These are phyloP conservation scores for Mycalesis mineus DNA, from an alignment of 2,888 invertebrate genomes.

Conservation along the genomic window DNA sequence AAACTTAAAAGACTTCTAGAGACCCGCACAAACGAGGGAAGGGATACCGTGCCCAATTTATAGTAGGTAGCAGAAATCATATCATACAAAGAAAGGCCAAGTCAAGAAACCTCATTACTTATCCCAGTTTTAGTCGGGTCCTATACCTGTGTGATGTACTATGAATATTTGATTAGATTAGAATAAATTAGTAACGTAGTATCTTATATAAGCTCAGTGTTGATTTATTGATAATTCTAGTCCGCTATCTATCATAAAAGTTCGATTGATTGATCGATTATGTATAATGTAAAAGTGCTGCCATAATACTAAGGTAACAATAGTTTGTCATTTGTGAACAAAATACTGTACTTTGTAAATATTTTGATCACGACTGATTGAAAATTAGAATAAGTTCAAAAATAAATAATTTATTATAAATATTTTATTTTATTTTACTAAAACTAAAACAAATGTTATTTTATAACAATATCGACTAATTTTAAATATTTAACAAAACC, in stretches of 20 bases:
- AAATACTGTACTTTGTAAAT: constrained; percentile 55
- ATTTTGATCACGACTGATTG: constrained; percentile 68
- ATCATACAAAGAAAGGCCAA: no score
- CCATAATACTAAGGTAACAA: constrained; percentile 50
- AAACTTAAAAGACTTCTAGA: no score
- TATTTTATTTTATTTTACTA: constrained; percentile 31
- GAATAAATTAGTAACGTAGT: background rate
- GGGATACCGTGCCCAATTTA: no score
- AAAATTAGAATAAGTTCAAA: constrained; percentile 31
- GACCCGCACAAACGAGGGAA: no score
- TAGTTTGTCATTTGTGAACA: constrained; percentile 58
- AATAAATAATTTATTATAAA: constrained; percentile 45
- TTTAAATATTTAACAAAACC: constrained; percentile 35
- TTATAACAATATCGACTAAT: constrained; percentile 30
- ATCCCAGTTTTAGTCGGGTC: no score
- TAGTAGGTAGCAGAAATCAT: no score
- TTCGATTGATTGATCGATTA: constrained; percentile 5
- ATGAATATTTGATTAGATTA: constrained; percentile 9
- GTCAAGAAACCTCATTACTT: no score
- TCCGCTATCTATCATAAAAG: constrained; percentile 24
- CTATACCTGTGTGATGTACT: background rate
- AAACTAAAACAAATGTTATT: constrained; percentile 22
- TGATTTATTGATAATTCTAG: constrained; percentile 33
- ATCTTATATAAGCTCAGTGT: background rate
- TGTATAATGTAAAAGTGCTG: constrained; percentile 40